phyloP scores from a whole-genome alignment of 2,113 vertebrate genomes.

The Hassar affinis region DNA sequence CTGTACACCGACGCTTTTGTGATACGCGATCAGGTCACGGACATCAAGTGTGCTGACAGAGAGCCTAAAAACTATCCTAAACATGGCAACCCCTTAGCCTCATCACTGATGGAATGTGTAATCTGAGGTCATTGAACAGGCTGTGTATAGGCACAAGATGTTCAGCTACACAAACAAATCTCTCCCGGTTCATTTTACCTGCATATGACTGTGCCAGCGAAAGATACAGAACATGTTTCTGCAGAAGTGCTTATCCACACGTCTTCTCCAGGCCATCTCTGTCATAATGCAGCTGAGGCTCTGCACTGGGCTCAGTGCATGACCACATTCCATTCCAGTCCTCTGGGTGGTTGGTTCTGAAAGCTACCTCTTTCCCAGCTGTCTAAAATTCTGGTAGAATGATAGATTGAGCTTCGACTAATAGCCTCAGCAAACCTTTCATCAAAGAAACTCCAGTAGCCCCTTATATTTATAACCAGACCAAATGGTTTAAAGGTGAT shows the following conservation, averaged over 20 bases:
- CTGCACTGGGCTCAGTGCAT: neutral
- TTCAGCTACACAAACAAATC: neutral
- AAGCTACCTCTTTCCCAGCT: constrained; percentile 6
- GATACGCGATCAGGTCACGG: constrained; percentile 34
- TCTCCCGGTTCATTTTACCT: constrained; percentile 9
- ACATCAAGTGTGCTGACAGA: constrained; percentile 26
- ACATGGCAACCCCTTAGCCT: neutral
- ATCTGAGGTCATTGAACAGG: constrained; percentile 5
- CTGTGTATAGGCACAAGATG: neutral
- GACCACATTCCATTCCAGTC: constrained; percentile 22
- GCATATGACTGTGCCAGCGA: constrained; percentile 14
- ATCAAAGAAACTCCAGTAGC: neutral
- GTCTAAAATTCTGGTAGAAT: constrained; percentile 9
- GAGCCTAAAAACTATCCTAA: constrained; percentile 28
- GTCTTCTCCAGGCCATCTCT: constrained; percentile 14
- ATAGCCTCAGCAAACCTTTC: constrained; percentile 32
- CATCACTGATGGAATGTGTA: neutral
- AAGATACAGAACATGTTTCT: constrained; percentile 16
- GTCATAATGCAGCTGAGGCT: constrained; percentile 38
- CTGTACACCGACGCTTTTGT: constrained; percentile 2
- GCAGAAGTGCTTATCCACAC: constrained; percentile 4
- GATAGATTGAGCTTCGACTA: constrained; percentile 33
- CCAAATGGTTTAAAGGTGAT: constrained; percentile 17
- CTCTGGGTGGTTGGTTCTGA: constrained; percentile 33
- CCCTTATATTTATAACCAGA: constrained; percentile 17